These are phyloP conservation scores for Andrena trimmerana DNA, from an alignment of 2,888 invertebrate genomes.

Conservation along the genomic window DNA sequence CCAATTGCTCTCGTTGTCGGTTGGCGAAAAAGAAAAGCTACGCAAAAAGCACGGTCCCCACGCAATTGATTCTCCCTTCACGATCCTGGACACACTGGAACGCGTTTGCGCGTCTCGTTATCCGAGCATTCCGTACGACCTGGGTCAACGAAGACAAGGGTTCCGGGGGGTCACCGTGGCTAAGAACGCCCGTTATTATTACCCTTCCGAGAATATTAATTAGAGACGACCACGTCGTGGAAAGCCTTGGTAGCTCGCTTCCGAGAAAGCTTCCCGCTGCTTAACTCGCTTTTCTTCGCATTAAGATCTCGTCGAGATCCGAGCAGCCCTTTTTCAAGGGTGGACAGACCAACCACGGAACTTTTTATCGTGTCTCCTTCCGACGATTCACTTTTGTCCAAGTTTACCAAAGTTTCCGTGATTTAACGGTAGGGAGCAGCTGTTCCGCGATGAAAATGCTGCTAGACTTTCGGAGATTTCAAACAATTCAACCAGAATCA, in stretches of 20 bases:
- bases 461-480: conserved; percentile 1
- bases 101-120: neutral
- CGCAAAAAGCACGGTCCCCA: conserved; percentile 22
- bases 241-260: conserved; percentile 58
- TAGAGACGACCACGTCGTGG: conserved; percentile 71
- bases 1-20: conserved; percentile 10
- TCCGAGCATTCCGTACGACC: conserved; percentile 12
- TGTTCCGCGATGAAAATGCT: neutral
- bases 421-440: conserved; percentile 31
- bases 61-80: conserved; percentile 31
- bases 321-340: conserved; percentile 24
- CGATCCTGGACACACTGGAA: conserved; percentile 13
- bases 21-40: neutral
- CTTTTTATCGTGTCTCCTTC: conserved; percentile 23
- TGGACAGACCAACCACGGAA: conserved; percentile 9
- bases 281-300: conserved; percentile 27
- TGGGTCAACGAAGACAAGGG: conserved; percentile 39
- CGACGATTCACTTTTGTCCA: conserved; percentile 16
- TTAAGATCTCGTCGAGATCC: conserved; percentile 14
- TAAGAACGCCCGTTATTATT: conserved; percentile 68
- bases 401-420: conserved; percentile 10
- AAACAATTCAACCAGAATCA: neutral
- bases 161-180: conserved; percentile 16
- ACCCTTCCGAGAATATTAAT: conserved; percentile 81
- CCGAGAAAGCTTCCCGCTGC: conserved; percentile 27